Percentiles rank a stretch among this genome's conserved stretches.
These are phyloP conservation scores for Chlorodrepanis virens DNA, from an alignment of 2,113 vertebrate genomes.

Conservation along the genomic window DNA sequence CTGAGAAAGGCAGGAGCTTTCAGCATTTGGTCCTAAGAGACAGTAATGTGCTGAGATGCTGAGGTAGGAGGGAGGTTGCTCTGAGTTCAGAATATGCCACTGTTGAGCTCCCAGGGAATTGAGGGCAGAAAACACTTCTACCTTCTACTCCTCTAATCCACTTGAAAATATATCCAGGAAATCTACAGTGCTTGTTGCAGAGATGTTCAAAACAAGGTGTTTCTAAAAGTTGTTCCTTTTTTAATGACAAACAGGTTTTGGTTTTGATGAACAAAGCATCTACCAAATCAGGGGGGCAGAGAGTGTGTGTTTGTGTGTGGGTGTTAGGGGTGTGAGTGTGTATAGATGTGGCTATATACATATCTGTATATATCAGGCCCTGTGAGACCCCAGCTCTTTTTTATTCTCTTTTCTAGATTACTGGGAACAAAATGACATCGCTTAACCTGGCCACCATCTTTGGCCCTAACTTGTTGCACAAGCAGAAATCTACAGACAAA, in stretches of 20 bases:
- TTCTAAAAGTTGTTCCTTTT: neutral
- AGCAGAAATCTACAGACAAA: constrained; percentile 94
- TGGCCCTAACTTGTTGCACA: constrained; percentile 94
- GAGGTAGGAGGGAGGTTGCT: neutral
- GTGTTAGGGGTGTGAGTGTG: neutral
- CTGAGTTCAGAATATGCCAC: neutral
- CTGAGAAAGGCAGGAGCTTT: neutral
- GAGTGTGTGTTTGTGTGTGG: too few relatives aligned
- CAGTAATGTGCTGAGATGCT: neutral
- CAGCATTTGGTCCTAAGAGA: neutral
- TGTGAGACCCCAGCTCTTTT: neutral
- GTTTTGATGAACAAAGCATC: neutral
- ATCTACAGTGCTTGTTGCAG: neutral
- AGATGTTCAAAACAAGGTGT: neutral
- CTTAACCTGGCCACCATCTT: constrained; percentile 97
- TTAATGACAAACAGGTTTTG: neutral
- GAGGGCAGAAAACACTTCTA: neutral
- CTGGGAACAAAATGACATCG: constrained; percentile 97
- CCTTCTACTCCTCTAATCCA: neutral
- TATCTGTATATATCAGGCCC: neutral
- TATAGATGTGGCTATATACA: neutral
- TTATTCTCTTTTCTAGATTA: constrained; percentile 75
- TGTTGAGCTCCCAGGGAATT: neutral
- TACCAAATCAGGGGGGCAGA: rapidly evolving
- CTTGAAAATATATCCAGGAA: neutral